A percentile compares a stretch with the other conserved stretches of the same genome.
These are phyloP conservation scores for Cantharis flavilabris DNA, from an alignment of 2,888 invertebrate genomes.

Conservation along the genomic window DNA sequence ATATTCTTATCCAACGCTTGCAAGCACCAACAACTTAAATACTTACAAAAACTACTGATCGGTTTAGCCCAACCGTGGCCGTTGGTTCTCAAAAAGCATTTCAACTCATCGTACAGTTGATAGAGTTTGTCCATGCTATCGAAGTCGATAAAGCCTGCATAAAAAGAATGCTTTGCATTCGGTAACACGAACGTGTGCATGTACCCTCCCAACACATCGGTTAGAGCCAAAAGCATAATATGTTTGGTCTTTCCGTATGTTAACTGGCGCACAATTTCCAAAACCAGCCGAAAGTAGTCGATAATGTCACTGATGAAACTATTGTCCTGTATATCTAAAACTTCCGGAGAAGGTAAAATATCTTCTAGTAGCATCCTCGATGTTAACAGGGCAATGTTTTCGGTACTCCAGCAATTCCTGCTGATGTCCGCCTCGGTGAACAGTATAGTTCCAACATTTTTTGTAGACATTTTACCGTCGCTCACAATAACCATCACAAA, in stretches of 20 bases:
- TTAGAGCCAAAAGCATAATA: slow-evolving; percentile 48
- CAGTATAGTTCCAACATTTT: slow-evolving; percentile 49
- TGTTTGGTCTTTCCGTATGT: slow-evolving; percentile 48
- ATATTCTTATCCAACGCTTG: too few relatives aligned
- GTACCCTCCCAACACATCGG: slow-evolving; percentile 61
- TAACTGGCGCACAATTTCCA: slow-evolving; percentile 42
- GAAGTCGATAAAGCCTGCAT: slow-evolving; percentile 64
- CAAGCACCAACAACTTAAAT: not conserved
- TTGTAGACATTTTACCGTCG: not conserved
- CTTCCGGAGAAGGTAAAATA: slow-evolving; percentile 45
- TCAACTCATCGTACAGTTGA: slow-evolving; percentile 62
- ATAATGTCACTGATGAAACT: slow-evolving; percentile 48
- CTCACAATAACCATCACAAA: not conserved
- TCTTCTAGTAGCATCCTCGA: slow-evolving; percentile 51
- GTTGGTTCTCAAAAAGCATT: slow-evolving; percentile 61
- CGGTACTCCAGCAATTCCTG: slow-evolving; percentile 51
- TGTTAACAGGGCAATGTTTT: slow-evolving; percentile 50
- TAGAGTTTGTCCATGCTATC: slow-evolving; percentile 60
- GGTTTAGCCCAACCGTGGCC: slow-evolving; percentile 62
- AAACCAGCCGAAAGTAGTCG: slow-evolving; percentile 48
- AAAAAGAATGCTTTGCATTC: slow-evolving; percentile 63
- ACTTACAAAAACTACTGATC: not conserved
- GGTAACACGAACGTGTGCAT: slow-evolving; percentile 65
- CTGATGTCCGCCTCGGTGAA: slow-evolving; percentile 47
- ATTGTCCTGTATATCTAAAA: slow-evolving; percentile 46